Conservation (phyloP, 2,888 invertebrate genomes). For the Melinopterus prodromus region DNA sequence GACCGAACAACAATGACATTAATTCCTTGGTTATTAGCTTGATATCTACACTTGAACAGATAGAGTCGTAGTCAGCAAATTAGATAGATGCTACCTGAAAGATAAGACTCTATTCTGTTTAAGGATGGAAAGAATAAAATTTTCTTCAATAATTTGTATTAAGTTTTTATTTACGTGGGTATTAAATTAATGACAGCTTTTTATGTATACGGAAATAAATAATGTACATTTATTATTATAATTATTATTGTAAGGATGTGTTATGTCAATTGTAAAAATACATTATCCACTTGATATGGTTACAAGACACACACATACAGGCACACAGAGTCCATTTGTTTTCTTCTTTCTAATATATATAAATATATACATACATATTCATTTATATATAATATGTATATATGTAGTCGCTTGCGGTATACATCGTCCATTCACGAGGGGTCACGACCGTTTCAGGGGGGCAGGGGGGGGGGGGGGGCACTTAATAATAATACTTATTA, state of each 20-base stretch:
- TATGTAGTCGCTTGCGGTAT: conserved; percentile 16
- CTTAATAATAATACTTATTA: conserved; percentile 28
- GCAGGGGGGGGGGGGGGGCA: conserved; percentile 34
- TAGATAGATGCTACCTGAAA: no score
- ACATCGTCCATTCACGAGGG: conserved; percentile 20
- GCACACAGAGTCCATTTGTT: conserved; percentile 38
- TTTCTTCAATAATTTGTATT: not conserved
- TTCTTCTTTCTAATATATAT: conserved; percentile 26
- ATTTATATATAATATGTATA: conserved; percentile 20
- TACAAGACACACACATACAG: conserved; percentile 40
- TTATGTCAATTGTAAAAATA: conserved; percentile 37
- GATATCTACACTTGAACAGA: no score
- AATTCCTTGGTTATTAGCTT: no score
- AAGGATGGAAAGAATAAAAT: not conserved
- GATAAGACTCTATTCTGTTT: not conserved
- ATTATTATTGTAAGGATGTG: conserved; percentile 31
- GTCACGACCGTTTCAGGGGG: conserved; percentile 10
- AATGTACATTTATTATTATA: conserved; percentile 36
- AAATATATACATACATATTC: conserved; percentile 19
- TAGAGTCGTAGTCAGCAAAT: no score
- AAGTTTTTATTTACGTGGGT: conserved; percentile 7
- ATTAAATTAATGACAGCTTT: conserved; percentile 10
- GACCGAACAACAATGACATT: no score
- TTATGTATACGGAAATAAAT: conserved; percentile 37
- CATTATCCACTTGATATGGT: conserved; percentile 37